These are phyloP conservation scores for Haliclona indistincta DNA, from an alignment of 37 sponge, comb jelly and placozoan genomes.

Conservation along the genomic window DNA sequence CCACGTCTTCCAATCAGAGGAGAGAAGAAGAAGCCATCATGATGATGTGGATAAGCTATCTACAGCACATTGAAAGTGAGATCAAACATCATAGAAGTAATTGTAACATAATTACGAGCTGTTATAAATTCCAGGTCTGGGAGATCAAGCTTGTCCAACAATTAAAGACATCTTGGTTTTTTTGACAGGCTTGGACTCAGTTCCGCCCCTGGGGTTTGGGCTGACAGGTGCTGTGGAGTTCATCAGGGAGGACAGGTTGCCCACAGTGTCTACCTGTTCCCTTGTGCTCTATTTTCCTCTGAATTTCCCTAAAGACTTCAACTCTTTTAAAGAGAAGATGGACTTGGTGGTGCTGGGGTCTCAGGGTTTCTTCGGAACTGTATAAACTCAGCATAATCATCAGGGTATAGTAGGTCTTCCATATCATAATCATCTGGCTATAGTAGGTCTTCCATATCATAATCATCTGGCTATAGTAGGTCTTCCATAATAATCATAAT, in stretches of 20 bases:
- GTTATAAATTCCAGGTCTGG: not conserved
- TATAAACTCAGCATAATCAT: not conserved
- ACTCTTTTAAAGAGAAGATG: constrained; percentile 14
- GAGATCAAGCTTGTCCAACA: not conserved
- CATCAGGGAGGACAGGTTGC: too few species aligned
- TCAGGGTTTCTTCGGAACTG: not conserved
- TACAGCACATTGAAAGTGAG: constrained; percentile 16
- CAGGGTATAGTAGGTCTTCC: too few species aligned
- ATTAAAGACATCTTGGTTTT: not conserved
- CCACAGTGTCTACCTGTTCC: constrained; percentile 10
- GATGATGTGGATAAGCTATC: constrained; percentile 6
- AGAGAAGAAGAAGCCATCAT: constrained; percentile 6
- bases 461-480: too few species aligned
- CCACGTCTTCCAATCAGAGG: not conserved
- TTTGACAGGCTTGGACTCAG: not conserved
- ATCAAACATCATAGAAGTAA: not conserved
- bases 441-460: too few species aligned
- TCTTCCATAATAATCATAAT: too few species aligned
- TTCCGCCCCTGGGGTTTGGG: constrained; percentile 20
- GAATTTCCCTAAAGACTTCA: not conserved
- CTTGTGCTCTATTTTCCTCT: constrained; percentile 1
- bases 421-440: too few species aligned
- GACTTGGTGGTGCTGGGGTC: constrained; percentile 11
- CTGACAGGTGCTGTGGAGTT: not conserved
- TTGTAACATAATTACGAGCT: not conserved